Conservation (phyloP, 2,797 vertebrate species). For the Calcarius lapponicus region DNA sequence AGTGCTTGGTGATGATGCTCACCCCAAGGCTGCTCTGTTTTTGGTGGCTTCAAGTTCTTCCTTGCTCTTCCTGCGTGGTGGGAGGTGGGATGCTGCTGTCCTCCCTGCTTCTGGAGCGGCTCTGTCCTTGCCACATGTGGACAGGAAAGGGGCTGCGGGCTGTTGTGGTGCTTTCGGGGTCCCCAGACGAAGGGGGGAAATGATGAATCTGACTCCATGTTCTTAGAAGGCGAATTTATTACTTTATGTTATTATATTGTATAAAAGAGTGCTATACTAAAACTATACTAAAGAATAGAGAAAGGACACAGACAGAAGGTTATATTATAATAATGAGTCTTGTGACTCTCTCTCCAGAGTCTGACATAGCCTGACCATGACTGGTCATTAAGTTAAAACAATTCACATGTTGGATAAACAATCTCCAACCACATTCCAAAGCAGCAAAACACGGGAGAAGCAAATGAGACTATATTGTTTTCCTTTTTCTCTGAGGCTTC, state of each 20-base stretch:
- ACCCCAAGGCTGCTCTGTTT: accelerated
- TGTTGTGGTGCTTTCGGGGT: background rate
- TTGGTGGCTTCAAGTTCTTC: background rate
- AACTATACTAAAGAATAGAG: background rate
- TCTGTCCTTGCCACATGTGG: accelerated
- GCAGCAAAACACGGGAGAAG: no score
- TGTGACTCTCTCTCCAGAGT: background rate
- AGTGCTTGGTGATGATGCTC: accelerated
- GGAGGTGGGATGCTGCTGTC: background rate
- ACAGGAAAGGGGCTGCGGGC: background rate
- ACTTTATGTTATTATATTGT: background rate
- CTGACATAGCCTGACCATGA: background rate
- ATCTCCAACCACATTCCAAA: background rate
- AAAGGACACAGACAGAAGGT: background rate
- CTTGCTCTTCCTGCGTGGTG: accelerated
- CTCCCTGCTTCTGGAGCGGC: background rate
- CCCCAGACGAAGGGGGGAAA: background rate
- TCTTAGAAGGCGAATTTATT: background rate
- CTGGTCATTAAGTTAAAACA: background rate
- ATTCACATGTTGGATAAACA: background rate
- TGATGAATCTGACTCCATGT: background rate
- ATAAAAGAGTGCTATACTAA: background rate
- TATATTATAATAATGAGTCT: background rate
- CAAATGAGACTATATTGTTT: no score
- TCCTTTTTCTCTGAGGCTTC: background rate